phyloP scores from a whole-genome alignment of 1,140 invertebrate species.

The Drosophila orena region DNA sequence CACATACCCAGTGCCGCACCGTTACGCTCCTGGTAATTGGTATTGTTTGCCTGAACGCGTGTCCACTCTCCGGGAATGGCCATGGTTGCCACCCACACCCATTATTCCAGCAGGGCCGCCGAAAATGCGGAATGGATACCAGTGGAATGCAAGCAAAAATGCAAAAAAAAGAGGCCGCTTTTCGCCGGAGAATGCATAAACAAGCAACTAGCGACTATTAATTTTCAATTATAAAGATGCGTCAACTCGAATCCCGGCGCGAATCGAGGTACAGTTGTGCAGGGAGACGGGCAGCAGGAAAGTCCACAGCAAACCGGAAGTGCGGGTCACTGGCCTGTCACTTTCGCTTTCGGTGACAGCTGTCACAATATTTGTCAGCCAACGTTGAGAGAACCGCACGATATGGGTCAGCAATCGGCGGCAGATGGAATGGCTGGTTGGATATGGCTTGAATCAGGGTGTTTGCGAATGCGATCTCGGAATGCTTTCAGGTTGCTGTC shows the following conservation, averaged over 20 bases:
- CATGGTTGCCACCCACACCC: conserved; percentile 32
- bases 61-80: conserved; percentile 55
- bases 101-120: conserved; percentile 24
- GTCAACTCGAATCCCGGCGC: conserved; percentile 2
- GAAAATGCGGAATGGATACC: conserved; percentile 50
- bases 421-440: conserved; percentile 26
- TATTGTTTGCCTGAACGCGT: conserved; percentile 80
- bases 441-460: neutral
- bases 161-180: conserved; percentile 13
- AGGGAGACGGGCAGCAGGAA: neutral
- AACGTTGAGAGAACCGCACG: conserved; percentile 46
- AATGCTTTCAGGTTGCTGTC: conserved; percentile 5
- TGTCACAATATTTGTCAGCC: conserved; percentile 59
- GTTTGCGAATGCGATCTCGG: neutral
- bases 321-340: conserved; percentile 45
- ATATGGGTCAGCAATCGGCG: conserved; percentile 48
- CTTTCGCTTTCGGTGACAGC: conserved; percentile 52
- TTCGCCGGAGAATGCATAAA: conserved; percentile 50
- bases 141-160: conserved; percentile 38
- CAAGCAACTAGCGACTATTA: conserved; percentile 77
- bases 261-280: conserved; percentile 26
- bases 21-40: conserved; percentile 75
- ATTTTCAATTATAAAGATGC: conserved; percentile 72
- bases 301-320: conserved; percentile 38
- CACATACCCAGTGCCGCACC: conserved; percentile 50